phyloP scores from a whole-genome alignment of 2,888 invertebrate species.

The Hecatera dysodea region DNA sequence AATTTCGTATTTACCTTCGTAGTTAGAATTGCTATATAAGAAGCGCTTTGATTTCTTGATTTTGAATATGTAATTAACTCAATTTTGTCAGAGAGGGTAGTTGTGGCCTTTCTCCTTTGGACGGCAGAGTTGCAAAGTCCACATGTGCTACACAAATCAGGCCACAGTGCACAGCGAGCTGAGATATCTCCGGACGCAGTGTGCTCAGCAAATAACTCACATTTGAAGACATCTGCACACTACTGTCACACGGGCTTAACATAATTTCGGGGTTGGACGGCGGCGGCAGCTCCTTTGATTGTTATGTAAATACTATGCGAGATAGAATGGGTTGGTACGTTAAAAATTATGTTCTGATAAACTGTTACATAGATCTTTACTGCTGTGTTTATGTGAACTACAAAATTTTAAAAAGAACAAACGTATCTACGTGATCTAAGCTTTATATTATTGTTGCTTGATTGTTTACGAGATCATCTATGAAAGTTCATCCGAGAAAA shows the following conservation, averaged over 20 bases:
- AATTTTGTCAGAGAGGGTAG: not conserved
- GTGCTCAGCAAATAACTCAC: slow-evolving; percentile 55
- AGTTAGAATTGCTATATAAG: not conserved
- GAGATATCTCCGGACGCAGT: slow-evolving; percentile 33
- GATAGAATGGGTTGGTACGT: slow-evolving; percentile 16
- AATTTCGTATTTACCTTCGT: no score
- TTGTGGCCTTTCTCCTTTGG: not conserved
- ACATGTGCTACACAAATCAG: slow-evolving; percentile 49
- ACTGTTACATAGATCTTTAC: not conserved
- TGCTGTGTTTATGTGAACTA: not conserved
- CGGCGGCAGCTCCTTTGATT: slow-evolving; percentile 37
- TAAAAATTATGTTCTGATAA: slow-evolving; percentile 7
- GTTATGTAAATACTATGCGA: slow-evolving; percentile 46
- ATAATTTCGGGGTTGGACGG: slow-evolving; percentile 28
- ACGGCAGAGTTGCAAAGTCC: slow-evolving; percentile 13
- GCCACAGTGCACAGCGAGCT: slow-evolving; percentile 34
- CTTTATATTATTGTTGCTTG: not conserved
- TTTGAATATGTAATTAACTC: not conserved
- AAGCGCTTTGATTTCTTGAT: not conserved
- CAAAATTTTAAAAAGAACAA: not conserved
- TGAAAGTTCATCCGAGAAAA: not conserved
- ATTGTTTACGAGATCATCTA: not conserved
- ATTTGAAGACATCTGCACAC: slow-evolving; percentile 57
- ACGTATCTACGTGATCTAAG: not conserved
- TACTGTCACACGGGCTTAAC: slow-evolving; percentile 47